Percentiles rank a stretch among this genome's conserved stretches.
These are phyloP conservation scores for Drosophila eohydei DNA, from an alignment of 2,888 invertebrate genomes.

Conservation along the genomic window DNA sequence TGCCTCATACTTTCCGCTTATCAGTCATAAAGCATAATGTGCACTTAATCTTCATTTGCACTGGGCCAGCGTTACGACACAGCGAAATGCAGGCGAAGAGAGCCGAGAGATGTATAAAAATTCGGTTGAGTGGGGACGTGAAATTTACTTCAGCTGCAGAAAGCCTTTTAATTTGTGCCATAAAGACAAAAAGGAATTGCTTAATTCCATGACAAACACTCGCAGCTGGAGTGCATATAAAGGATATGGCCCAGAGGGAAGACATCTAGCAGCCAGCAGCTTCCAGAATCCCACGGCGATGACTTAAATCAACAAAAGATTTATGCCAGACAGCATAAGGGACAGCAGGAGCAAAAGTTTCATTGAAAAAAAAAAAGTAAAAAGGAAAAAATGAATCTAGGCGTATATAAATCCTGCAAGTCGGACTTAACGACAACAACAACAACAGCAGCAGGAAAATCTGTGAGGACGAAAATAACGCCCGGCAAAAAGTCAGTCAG, in stretches of 20 bases:
- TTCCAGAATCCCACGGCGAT: conserved; percentile 45
- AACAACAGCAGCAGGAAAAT: conserved; percentile 17
- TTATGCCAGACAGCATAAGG: conserved; percentile 57
- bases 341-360: conserved; percentile 6
- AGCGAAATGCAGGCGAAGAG: conserved; percentile 3
- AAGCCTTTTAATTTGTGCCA: conserved; percentile 72
- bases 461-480: conserved; percentile 24
- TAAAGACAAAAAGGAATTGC: conserved; percentile 71
- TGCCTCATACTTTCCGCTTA: conserved; percentile 38
- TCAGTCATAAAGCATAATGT: conserved; percentile 54
- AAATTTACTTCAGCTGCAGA: conserved; percentile 29
- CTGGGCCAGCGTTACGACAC: conserved; percentile 25
- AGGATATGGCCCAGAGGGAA: conserved; percentile 18
- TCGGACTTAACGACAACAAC: conserved; percentile 67
- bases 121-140: conserved; percentile 4
- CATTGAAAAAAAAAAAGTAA: conserved; percentile 23
- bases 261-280: conserved; percentile 7
- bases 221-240: conserved; percentile 31
- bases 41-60: conserved; percentile 62
- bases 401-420: conserved; percentile 66
- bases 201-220: conserved; percentile 74
- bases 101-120: conserved; percentile 2
- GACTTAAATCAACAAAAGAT: conserved; percentile 79
- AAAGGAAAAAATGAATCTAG: conserved; percentile 32
- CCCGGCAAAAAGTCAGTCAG: conserved; percentile 30